Evolutionary conservation across 1,140 invertebrate species (phyloP), one percentile per base, ranked within the genome.

Genomic region (Magallana gigas): DNA sequence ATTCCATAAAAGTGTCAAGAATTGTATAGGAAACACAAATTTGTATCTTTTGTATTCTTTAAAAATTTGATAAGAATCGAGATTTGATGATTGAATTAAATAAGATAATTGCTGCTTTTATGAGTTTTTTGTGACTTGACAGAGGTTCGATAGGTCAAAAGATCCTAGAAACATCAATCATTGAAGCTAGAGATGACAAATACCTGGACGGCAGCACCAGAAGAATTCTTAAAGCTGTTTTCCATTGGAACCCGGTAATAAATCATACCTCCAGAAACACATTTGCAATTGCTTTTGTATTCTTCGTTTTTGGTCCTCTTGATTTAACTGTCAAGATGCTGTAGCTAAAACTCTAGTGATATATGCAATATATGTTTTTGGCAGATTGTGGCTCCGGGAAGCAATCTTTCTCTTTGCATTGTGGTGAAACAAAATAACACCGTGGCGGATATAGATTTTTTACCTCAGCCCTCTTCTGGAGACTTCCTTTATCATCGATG

Each of bases 391-490:
- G 81, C 57, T 23, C n/a, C 81, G 1, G 57, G 57, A n/a, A 83
- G 81, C 48, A 83, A 83, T 57, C 18, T 83, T 56, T 83, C 81
- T 83, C 14, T 58, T 14, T 83, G 81, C 11, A 9, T 83, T 56
- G 81, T 83, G 14, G 6, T 58, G 14, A 12, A 76, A 12, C 23
- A 76, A 29, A 76, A 76, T 76, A 76, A 16, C 81, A 83, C 6
- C 18, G 57, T 83, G 1, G 18, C 16, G 8, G 18, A 12, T 11
- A 36, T 57, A 18, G 16, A 57, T 3, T 48, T 18, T n/a, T 4
- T 83, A 9, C 81, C 48, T 12, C 48, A 8, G 18, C 5, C 8
- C 1, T 8, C 7, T 9, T 4, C 48, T 14, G 8, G 16, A 14
- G 48, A n/a, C 18, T 83, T 83, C 57, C 8, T 83, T 0, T 83